Evolutionary conservation across 2,888 invertebrate genomes (phyloP).

Genomic region (Vesta saturnalis): DNA sequence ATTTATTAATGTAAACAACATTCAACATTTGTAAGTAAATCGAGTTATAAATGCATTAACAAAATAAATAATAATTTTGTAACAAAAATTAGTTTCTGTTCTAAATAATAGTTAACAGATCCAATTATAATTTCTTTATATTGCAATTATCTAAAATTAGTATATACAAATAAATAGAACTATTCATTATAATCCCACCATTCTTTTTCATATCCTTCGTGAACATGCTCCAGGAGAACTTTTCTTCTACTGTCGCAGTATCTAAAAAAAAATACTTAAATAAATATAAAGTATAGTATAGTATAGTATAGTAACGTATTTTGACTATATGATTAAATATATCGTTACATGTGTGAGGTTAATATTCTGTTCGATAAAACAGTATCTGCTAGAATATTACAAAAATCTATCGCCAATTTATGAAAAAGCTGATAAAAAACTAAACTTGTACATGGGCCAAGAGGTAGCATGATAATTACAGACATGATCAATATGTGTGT

Average conservation of each 20-base stretch:
- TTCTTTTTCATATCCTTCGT: conserved; percentile 98
- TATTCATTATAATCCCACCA: conserved; percentile 96
- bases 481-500: no score
- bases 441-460: no score
- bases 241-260: conserved; percentile 98
- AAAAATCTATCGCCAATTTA: no score
- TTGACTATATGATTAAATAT: not conserved
- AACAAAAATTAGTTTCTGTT: not conserved
- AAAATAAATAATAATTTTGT: conserved; percentile 8
- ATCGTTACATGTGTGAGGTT: no score
- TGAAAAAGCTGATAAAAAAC: no score
- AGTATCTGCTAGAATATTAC: no score
- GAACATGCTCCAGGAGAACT: conserved; percentile 95
- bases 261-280: conserved; percentile 65
- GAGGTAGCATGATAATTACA: no score
- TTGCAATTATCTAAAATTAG: conserved; percentile 16
- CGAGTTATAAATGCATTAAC: not conserved
- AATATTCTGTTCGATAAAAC: no score
- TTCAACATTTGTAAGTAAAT: not conserved
- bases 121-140: conserved; percentile 15
- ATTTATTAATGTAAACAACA: not conserved
- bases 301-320: not conserved
- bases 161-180: conserved; percentile 20
- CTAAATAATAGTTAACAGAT: conserved; percentile 23
- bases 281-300: not conserved